Base-by-base conservation (phyloP, 2,888 invertebrate genomes). In the Dusona sp. region DNA sequence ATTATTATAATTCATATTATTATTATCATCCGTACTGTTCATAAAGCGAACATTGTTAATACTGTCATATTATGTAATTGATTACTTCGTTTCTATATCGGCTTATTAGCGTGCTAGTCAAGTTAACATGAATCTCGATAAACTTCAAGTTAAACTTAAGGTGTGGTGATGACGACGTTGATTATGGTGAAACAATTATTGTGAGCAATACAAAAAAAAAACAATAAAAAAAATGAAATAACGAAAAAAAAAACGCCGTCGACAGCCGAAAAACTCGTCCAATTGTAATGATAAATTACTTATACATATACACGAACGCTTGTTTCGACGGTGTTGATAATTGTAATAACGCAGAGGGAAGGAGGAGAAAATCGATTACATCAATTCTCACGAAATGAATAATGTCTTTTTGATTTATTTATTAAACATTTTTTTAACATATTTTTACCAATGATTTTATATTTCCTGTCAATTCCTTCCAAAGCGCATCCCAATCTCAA, bases 71-170 rank as follows among this genome's bases (percentile, higher is more conserved):
- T 68, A 67, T 67, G 75, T 79, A 65, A 81, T 78, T 84, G 54
- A 77, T 67, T 72, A 79, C 48, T 82, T 87, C 84, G 84, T 87
- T 87, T 87, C 84, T 87, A 87, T 79, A 87, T 81, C 87, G 87
- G 84, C 84, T 87, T 87, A 84, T 87, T 87, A 87, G 87, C 87
- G 87, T 79, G 84, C 87, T 87, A 87, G 87, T 84, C 87, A 82
- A 87, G 82, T 87, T 84, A 87, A 81, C 87, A 74, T 75, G 84
- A 82, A 87, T 82, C 82, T 84, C 84, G 87, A 82, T 87, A 82
- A 82, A 57, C 48, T 77, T 81, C 84, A 87, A 87, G 87, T 84
- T 79, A 84, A 61, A 29, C 65, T 67, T 79, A 75, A 84, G 70
- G 2, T 48, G 57, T 38, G 22, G 61, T 36, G 61, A 38, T 57